A percentile compares a stretch with the other conserved stretches of the same genome.
These are phyloP conservation scores for Scaptomyza reducta DNA, from an alignment of 2,888 invertebrate species.

Conservation along the genomic window DNA sequence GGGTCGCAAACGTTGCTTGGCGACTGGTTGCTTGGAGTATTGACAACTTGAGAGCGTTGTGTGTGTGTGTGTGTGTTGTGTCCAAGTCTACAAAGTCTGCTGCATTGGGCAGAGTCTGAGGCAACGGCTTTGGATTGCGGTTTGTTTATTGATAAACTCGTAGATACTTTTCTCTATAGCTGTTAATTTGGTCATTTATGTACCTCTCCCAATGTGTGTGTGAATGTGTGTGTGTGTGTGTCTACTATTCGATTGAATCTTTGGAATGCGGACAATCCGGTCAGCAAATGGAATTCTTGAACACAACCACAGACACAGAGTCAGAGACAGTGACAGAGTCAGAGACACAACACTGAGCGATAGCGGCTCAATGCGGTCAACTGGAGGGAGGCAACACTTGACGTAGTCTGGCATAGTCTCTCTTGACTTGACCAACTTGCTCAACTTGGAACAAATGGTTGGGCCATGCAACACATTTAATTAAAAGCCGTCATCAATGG, in stretches of 20 bases:
- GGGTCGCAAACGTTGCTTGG: slow-evolving; percentile 29
- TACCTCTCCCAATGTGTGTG: slow-evolving; percentile 30
- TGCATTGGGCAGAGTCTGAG: slow-evolving; percentile 55
- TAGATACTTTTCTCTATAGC: slow-evolving; percentile 71
- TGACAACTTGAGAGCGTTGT: slow-evolving; percentile 38
- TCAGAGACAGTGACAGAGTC: background rate
- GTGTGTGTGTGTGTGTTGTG: slow-evolving; percentile 21
- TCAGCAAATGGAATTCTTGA: slow-evolving; percentile 80
- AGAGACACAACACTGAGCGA: slow-evolving; percentile 23
- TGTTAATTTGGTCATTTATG: slow-evolving; percentile 79
- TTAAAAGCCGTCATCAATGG: slow-evolving; percentile 45
- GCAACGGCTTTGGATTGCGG: slow-evolving; percentile 58
- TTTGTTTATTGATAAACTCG: slow-evolving; percentile 76
- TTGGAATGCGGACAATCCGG: slow-evolving; percentile 83
- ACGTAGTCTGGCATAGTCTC: slow-evolving; percentile 51
- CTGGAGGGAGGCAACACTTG: slow-evolving; percentile 66
- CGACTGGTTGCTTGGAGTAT: slow-evolving; percentile 56
- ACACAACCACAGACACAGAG: slow-evolving; percentile 55
- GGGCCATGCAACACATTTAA: slow-evolving; percentile 40
- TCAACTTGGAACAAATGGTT: slow-evolving; percentile 6
- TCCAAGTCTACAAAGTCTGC: slow-evolving; percentile 39
- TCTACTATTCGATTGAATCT: slow-evolving; percentile 74
- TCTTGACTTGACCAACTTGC: slow-evolving; percentile 8
- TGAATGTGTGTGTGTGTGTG: slow-evolving; percentile 40
- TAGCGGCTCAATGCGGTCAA: slow-evolving; percentile 67